Conservation (phyloP, 2,797 vertebrate genomes). For the Malacoraja senta region DNA sequence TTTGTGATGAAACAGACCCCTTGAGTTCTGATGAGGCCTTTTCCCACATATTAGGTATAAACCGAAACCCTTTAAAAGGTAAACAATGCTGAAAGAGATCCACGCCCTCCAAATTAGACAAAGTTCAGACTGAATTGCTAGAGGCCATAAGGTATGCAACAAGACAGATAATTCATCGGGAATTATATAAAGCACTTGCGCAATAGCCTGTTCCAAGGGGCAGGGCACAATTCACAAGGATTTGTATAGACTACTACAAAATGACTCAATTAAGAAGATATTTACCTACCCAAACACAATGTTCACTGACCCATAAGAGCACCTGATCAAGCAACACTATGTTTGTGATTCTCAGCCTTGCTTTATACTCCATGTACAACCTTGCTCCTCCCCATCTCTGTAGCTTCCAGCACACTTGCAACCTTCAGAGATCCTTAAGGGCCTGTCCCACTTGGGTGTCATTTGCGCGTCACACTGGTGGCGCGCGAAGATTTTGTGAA, state of each 20-base stretch:
- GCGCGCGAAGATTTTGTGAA: no score
- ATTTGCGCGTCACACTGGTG: no score
- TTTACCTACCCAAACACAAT: neutral
- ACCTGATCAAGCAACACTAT: neutral
- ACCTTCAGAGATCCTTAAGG: neutral
- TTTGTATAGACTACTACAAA: neutral
- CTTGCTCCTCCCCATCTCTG: neutral
- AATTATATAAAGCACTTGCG: conserved; percentile 15
- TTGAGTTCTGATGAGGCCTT: conserved; percentile 9
- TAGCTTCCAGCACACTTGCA: neutral
- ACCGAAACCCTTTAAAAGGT: neutral
- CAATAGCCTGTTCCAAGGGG: neutral
- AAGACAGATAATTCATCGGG: neutral
- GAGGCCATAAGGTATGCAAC: neutral
- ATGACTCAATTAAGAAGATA: neutral
- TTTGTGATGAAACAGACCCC: neutral
- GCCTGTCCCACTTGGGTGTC: no score
- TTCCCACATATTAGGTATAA: neutral
- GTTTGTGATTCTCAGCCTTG: neutral
- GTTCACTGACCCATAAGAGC: neutral
- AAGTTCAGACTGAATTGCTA: neutral
- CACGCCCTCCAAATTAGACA: neutral
- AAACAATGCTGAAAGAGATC: neutral
- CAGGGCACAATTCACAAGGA: neutral
- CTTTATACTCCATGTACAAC: neutral